Conservation (phyloP, 2,888 invertebrate genomes). For the Hydropsyche betteni region DNA sequence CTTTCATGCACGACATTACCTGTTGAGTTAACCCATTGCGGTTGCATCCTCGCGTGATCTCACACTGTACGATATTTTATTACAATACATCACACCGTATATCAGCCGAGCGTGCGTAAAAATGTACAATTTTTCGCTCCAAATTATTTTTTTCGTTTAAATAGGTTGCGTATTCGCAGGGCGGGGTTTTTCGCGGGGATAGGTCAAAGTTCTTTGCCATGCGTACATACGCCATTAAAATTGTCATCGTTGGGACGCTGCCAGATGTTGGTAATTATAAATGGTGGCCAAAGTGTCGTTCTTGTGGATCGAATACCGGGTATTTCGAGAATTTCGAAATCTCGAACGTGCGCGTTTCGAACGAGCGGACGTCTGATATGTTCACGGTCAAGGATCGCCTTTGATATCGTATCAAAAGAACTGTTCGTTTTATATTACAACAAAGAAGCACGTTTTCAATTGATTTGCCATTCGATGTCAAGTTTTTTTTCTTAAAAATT, state of each 20-base stretch:
- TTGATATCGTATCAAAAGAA: not conserved
- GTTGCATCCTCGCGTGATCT: conserved; percentile 23
- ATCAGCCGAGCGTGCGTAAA: not conserved
- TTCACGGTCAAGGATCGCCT: conserved; percentile 21
- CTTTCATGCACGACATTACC: conserved; percentile 12
- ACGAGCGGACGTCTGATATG: not conserved
- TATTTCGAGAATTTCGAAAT: conserved; percentile 17
- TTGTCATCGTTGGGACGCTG: conserved; percentile 8
- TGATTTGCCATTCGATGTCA: no score
- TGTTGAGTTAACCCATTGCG: conserved; percentile 2
- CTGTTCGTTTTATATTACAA: no score
- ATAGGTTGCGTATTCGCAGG: no score
- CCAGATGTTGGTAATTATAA: conserved; percentile 26
- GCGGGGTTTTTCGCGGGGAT: no score
- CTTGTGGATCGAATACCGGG: not conserved
- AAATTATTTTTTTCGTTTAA: no score
- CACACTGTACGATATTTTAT: conserved; percentile 3
- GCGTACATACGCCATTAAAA: no score
- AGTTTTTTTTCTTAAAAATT: not conserved
- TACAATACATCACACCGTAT: no score
- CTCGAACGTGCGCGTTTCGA: not conserved
- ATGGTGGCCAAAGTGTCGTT: not conserved
- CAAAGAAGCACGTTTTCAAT: no score
- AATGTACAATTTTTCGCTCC: no score
- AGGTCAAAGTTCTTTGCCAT: no score